Base-by-base conservation (phyloP, 2,888 invertebrate genomes). In the Achlya flavicornis region DNA sequence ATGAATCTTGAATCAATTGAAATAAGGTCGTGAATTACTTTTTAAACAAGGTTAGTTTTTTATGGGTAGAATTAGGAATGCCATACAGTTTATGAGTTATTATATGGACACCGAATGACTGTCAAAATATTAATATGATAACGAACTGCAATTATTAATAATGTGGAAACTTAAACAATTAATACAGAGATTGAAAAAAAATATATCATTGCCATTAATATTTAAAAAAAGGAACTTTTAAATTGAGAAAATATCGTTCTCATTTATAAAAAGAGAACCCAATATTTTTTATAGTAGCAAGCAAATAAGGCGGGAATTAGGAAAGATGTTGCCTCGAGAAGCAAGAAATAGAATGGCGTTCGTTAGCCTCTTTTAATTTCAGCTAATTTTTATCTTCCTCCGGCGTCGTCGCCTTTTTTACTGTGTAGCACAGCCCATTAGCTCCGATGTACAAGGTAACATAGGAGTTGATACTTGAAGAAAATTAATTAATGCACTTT, bases 361-460 rank as follows among this genome's bases (percentile, higher is more conserved):
- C 93, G 92, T 93, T 93, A 93, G 92, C 86, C 86, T 88, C 87
- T 93, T 93, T 93, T 94, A 94, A 94, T 94, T 94, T 94, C 89
- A 90, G 91, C 94, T 94, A 94, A 94, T 94, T 94, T 92, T 93
- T 92, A 93, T 93, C 94, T 92, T 83, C 81, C 76, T 80, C 79
- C 80, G 82, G 77, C 85, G 85, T 79, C 86, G 85, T 80, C 83
- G 84, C 85, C 87, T 88, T 92, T 93, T 93, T 93, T 93, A 87
- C 86, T 77, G 70, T 71, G 78, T 76, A 87, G 88, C 85, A 87
- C 87, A 85, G 84, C 78, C 92, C 92, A 92, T 92, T 92, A 93
- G 90, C 87, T 85, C 69, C 69, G 70, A 67, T 78, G 63, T 75
- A 76, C 59, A 6, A 46, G 46, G 43, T 14, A n/a, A 19, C 68